Evolutionary conservation across 2,113 vertebrate species (phyloP).

Genomic region (Oncorhynchus clarkii): DNA sequence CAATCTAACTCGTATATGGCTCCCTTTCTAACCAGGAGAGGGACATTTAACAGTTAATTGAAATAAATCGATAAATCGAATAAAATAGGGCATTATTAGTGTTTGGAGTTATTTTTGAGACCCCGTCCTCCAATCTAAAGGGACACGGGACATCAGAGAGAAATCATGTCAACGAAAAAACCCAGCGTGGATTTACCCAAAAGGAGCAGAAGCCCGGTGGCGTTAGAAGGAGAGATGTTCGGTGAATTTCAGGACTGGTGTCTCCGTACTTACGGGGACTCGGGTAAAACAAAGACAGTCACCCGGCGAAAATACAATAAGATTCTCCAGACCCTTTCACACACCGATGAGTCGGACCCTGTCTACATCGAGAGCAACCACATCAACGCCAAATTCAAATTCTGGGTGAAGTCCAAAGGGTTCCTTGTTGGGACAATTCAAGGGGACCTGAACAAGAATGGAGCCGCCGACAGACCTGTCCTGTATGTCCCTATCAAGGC

Average conservation of each 20-base stretch:
- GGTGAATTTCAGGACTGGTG: constrained; percentile 92
- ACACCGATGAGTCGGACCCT: constrained; percentile 59
- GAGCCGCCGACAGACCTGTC: constrained; percentile 69
- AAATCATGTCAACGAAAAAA: constrained; percentile 47
- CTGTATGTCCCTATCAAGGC: constrained; percentile 90
- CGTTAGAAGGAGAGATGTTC: constrained; percentile 81
- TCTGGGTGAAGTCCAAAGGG: constrained; percentile 94
- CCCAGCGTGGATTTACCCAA: constrained; percentile 26
- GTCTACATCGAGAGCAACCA: constrained; percentile 52
- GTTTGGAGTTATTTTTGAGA: not conserved
- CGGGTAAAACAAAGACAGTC: constrained; percentile 94
- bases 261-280: constrained; percentile 90
- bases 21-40: not conserved
- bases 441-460: constrained; percentile 60
- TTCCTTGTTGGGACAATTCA: constrained; percentile 67
- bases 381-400: constrained; percentile 93
- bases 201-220: constrained; percentile 72
- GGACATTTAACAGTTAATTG: not conserved
- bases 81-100: not conserved
- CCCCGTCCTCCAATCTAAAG: not conserved
- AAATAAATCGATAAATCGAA: not conserved
- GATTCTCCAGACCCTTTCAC: constrained; percentile 73
- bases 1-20: not conserved
- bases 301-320: constrained; percentile 88
- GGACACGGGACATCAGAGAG: not conserved